Evolutionary conservation across 1,140 invertebrate genomes (phyloP), one percentile per base, ranked within the genome.

Genomic region (Hydropsyche tenuis): DNA sequence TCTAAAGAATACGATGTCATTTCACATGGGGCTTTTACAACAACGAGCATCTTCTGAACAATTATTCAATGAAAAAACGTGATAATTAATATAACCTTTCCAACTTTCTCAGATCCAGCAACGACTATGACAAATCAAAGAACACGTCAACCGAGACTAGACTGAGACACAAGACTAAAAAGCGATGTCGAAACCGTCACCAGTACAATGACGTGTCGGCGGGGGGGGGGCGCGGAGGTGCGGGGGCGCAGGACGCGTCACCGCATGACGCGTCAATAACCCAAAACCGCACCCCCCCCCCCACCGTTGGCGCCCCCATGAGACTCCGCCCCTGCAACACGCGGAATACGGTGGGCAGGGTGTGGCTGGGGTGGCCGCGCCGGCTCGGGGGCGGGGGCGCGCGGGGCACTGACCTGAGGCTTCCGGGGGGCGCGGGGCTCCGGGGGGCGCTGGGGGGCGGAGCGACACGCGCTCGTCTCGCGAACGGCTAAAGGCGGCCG

Each of bases 231-330:
- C 18, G 22, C 56, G 51, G 51, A 18, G 16, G 51, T 4, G 51
- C 30, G 20, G 51, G 51, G 18, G 51, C 18, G 51, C 18, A 18
- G 51, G 18, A 23, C 22, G 51, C 18, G 51, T 20, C 51, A 23
- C 51, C 51, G 51, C 18, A 56, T 20, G 22, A 23, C 51, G 51
- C 51, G 51, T 56, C 51, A 56, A 56, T 56, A 56, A 18, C 3
- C 18, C 11, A 14, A 14, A 48, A 56, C 3, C 30, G 30, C 30
- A 9, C 3, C 3, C 30, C 3, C 9, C 3, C 30, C 30, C n/a
- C n/a, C n/a, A n/a, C n/a, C n/a, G n/a, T n/a, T n/a, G n/a, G n/a
- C n/a, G n/a, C n/a, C n/a, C n/a, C n/a, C n/a, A n/a, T n/a, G n/a
- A n/a, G n/a, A n/a, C n/a, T n/a, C n/a, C n/a, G n/a, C n/a, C n/a